These are phyloP conservation scores for Formicarius rufipectus DNA, from an alignment of 2,113 vertebrate genomes.

Conservation along the genomic window DNA sequence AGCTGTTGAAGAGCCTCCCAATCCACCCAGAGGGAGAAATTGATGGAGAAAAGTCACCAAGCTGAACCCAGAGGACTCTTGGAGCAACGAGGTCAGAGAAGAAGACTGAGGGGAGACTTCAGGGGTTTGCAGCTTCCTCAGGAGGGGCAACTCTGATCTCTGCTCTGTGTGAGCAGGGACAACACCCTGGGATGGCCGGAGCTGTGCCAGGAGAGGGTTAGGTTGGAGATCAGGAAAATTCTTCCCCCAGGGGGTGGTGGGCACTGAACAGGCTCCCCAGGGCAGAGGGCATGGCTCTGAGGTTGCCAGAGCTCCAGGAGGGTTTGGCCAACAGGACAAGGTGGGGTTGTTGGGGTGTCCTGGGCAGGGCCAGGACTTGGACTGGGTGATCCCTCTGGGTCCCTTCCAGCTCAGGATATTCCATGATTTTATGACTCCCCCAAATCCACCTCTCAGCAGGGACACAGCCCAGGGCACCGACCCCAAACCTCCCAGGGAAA, in stretches of 20 bases:
- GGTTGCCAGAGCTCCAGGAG: background rate
- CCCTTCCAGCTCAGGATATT: background rate
- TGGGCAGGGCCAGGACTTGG: background rate
- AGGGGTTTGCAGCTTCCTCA: too few relatives aligned
- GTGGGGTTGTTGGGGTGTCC: background rate
- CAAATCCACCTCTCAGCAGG: background rate
- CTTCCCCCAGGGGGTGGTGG: background rate
- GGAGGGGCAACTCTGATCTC: too few relatives aligned
- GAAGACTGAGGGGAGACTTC: too few relatives aligned
- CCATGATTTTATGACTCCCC: background rate
- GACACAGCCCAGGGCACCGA: background rate
- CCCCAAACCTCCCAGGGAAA: background rate
- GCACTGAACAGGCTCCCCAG: background rate
- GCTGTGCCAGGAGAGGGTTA: background rate
- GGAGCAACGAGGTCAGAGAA: too few relatives aligned
- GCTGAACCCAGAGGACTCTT: too few relatives aligned
- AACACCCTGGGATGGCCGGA: too few relatives aligned
- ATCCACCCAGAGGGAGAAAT: too few relatives aligned
- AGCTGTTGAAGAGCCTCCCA: too few relatives aligned
- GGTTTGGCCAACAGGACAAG: fast-evolving
- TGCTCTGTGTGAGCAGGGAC: too few relatives aligned
- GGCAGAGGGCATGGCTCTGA: background rate
- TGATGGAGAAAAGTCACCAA: too few relatives aligned
- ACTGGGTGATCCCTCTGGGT: background rate
- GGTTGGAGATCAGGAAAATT: fast-evolving